phyloP scores from a whole-genome alignment of 2,888 invertebrate species.

The Macrosoma leucophasiata region DNA sequence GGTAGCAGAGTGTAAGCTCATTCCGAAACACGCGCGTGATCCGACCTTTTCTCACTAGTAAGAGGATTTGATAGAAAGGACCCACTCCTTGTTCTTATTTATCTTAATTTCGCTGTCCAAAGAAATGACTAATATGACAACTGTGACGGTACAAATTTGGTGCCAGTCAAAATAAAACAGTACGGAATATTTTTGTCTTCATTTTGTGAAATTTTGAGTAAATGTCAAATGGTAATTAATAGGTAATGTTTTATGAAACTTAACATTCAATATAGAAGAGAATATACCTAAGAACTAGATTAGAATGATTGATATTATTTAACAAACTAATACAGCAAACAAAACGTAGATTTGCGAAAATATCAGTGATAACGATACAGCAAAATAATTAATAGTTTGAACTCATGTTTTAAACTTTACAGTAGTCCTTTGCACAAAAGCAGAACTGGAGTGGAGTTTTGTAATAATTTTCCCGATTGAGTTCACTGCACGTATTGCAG shows the following conservation, averaged over 20 bases:
- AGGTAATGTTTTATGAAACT: no score
- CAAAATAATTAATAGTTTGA: no score
- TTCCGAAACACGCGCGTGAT: slow-evolving; percentile 24
- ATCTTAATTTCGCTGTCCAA: slow-evolving; percentile 65
- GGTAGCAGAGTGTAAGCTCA: slow-evolving; percentile 43
- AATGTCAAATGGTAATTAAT: no score
- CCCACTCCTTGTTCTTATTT: slow-evolving; percentile 66
- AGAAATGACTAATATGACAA: slow-evolving; percentile 63
- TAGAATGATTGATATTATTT: no score
- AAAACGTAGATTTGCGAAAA: no score
- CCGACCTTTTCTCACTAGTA: slow-evolving; percentile 38
- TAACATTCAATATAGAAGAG: no score
- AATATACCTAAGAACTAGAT: no score
- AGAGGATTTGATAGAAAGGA: slow-evolving; percentile 56
- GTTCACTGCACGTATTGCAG: slow-evolving; percentile 44
- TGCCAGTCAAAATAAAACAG: slow-evolving; percentile 35
- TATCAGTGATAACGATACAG: no score
- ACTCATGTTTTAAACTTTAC: no score
- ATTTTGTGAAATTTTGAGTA: no score
- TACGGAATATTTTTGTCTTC: slow-evolving; percentile 2
- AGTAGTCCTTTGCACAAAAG: slow-evolving; percentile 20
- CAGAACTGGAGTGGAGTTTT: slow-evolving; percentile 27
- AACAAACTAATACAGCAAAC: no score
- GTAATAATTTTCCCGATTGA: slow-evolving; percentile 40
- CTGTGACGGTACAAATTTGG: slow-evolving; percentile 49